A percentile compares a stretch with the other conserved stretches of the same genome.
These are phyloP conservation scores for Chouioia cunea DNA, from an alignment of 2,888 invertebrate genomes.

Conservation along the genomic window DNA sequence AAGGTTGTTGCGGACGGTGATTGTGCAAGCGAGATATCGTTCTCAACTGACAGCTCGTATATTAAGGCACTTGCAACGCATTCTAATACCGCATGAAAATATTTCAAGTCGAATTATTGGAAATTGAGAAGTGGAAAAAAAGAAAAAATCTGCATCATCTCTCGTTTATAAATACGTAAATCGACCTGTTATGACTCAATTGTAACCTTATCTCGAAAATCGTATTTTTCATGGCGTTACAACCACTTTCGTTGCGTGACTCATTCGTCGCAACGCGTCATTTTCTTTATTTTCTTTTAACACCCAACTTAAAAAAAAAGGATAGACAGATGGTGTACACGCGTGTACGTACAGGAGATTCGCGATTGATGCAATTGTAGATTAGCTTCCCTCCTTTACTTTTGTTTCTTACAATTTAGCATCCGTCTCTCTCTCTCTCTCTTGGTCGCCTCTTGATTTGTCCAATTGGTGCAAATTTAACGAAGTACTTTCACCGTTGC, in stretches of 20 bases:
- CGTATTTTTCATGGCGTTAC: too few species aligned
- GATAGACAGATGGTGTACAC: slow-evolving; percentile 9
- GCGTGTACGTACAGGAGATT: slow-evolving; percentile 2
- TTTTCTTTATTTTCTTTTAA: background rate
- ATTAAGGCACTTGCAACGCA: too few species aligned
- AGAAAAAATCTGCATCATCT: too few species aligned
- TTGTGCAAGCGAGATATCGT: too few species aligned
- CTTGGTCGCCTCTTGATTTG: slow-evolving; percentile 23
- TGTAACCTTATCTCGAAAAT: too few species aligned
- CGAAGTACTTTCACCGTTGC: background rate
- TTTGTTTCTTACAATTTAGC: slow-evolving; percentile 35
- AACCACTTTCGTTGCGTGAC: background rate
- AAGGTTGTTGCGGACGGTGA: too few species aligned
- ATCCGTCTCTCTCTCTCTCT: background rate
- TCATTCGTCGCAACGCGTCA: background rate
- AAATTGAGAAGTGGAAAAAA: too few species aligned
- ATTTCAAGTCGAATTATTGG: too few species aligned
- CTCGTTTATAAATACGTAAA: too few species aligned
- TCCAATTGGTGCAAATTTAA: slow-evolving; percentile 39
- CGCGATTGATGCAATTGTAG: slow-evolving; percentile 34
- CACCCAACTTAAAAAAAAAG: background rate
- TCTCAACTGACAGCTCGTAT: too few species aligned
- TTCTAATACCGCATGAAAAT: too few species aligned
- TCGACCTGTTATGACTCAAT: too few species aligned
- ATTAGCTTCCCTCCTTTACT: slow-evolving; percentile 12